Percentiles rank a stretch among this genome's conserved stretches.
Evolutionary conservation across 2,113 vertebrate species (phyloP).

Genomic region (Mobula hypostoma): DNA sequence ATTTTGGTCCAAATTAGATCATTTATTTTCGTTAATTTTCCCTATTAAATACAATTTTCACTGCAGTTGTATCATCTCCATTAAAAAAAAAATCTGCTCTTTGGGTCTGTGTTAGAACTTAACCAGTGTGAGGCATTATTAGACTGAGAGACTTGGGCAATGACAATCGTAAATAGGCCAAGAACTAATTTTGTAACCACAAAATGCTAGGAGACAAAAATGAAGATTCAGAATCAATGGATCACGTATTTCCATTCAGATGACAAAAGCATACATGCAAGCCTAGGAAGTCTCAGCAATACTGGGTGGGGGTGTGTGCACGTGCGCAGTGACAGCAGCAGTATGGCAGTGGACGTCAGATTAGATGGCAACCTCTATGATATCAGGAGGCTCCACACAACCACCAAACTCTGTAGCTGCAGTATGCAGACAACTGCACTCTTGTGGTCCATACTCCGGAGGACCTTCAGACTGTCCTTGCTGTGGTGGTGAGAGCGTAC

Average conservation of each 20-base stretch:
- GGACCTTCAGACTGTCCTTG: too few relatives aligned
- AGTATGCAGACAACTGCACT: too few relatives aligned
- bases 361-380: too few relatives aligned
- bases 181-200: too few relatives aligned
- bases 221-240: background rate
- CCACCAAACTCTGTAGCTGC: too few relatives aligned
- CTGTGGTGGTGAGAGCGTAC: too few relatives aligned
- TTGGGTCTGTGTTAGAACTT: background rate
- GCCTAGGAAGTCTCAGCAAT: background rate
- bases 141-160: background rate
- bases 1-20: background rate
- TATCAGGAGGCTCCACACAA: too few relatives aligned
- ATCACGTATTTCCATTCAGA: background rate
- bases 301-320: background rate
- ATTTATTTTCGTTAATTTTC: background rate
- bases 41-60: background rate
- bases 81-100: background rate
- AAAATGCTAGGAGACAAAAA: background rate
- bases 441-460: too few relatives aligned
- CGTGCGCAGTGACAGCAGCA: too few relatives aligned
- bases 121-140: background rate
- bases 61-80: background rate
- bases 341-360: too few relatives aligned
- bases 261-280: background rate
- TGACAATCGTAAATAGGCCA: too few relatives aligned